Evolutionary conservation across 1,140 invertebrate genomes (phyloP).

Genomic region (Chironomus striatipennis): DNA sequence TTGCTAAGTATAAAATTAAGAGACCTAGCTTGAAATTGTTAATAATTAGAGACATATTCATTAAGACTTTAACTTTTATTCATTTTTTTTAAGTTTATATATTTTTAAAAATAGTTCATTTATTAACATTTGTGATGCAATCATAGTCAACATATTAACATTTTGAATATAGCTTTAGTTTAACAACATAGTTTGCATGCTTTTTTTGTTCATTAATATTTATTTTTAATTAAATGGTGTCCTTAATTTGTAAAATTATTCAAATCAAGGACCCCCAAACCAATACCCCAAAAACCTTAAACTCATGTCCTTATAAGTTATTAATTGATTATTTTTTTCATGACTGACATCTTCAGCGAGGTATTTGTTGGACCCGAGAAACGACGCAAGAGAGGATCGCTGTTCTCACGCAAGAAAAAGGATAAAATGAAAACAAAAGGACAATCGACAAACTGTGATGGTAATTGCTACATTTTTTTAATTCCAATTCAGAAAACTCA

Average conservation of each 20-base stretch:
- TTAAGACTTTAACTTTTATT: too few relatives aligned
- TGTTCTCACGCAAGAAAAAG: conserved; percentile 79
- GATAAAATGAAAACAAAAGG: conserved; percentile 35
- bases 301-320: background rate
- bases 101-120: too few relatives aligned
- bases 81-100: too few relatives aligned
- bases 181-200: background rate
- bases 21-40: background rate
- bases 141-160: too few relatives aligned
- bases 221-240: too few relatives aligned
- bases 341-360: conserved; percentile 41
- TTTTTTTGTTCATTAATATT: background rate
- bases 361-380: conserved; percentile 75
- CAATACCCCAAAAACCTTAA: too few relatives aligned
- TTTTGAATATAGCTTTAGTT: background rate
- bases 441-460: conserved; percentile 28
- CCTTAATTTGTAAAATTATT: too few relatives aligned
- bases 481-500: background rate
- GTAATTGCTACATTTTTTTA: conserved; percentile 3
- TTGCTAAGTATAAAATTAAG: conserved; percentile 12
- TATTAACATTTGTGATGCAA: too few relatives aligned
- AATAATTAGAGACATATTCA: background rate
- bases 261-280: too few relatives aligned
- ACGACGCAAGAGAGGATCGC: conserved; percentile 72
- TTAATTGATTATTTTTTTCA: background rate